A percentile compares a stretch with the other conserved stretches of the same genome.
phyloP scores from a whole-genome alignment of 2,797 vertebrate species.

The Peromyscus attwateri region DNA sequence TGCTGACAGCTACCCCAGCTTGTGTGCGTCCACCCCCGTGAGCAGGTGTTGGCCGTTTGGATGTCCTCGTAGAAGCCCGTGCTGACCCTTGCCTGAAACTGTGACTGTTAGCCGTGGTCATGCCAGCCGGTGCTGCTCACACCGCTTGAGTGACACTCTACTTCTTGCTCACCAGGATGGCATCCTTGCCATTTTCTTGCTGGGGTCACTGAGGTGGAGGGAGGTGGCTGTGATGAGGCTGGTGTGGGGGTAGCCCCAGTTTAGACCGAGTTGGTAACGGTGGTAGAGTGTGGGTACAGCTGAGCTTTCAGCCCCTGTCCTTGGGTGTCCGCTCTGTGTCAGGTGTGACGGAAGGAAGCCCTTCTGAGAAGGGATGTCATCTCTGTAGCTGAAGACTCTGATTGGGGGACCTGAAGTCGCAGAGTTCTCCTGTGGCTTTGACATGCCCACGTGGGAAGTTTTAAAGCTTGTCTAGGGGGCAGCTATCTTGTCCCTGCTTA shows the following conservation, averaged over 20 bases:
- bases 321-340: background rate
- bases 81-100: too few relatives aligned
- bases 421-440: too few relatives aligned
- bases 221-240: background rate
- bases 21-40: accelerated
- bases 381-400: accelerated
- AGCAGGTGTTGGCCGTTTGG: background rate
- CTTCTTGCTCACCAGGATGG: too few relatives aligned
- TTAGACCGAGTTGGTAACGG: background rate
- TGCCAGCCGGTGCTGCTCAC: too few relatives aligned
- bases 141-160: accelerated
- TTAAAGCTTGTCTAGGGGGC: too few relatives aligned
- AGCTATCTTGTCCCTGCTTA: background rate
- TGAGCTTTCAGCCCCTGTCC: accelerated
- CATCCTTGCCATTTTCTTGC: background rate
- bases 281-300: background rate
- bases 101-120: accelerated
- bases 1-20: accelerated
- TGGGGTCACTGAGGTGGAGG: background rate
- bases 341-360: background rate
- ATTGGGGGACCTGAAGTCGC: background rate
- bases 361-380: accelerated
- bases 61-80: accelerated
- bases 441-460: accelerated
- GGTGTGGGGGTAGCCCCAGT: background rate